These are phyloP conservation scores for Riptortus pedestris DNA, from an alignment of 1,140 invertebrate species.

Conservation along the genomic window DNA sequence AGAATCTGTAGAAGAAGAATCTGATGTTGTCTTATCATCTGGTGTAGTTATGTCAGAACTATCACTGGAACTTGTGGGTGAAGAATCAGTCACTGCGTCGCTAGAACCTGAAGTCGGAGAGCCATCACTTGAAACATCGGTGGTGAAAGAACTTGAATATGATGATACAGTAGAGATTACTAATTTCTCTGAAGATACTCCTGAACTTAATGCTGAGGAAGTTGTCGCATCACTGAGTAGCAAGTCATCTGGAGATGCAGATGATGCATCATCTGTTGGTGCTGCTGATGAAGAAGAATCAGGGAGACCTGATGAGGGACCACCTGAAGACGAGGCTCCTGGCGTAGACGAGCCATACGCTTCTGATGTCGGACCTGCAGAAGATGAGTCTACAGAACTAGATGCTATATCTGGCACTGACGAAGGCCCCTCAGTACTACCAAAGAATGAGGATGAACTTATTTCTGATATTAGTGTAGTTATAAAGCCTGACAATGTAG, in stretches of 20 bases:
- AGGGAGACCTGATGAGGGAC: too few relatives aligned
- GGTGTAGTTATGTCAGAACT: too few relatives aligned
- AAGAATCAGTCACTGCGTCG: neutral
- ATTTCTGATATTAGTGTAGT: conserved; percentile 22
- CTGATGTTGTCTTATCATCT: too few relatives aligned
- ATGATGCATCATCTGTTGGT: too few relatives aligned
- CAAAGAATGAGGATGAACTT: neutral
- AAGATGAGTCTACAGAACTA: neutral
- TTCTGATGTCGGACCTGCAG: too few relatives aligned
- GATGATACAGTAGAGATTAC: conserved; percentile 23
- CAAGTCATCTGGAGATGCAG: too few relatives aligned
- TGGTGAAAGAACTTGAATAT: neutral
- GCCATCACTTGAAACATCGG: conserved; percentile 24
- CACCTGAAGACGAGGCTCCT: too few relatives aligned
- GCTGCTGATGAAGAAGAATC: too few relatives aligned
- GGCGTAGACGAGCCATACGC: too few relatives aligned
- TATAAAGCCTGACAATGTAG: conserved; percentile 29
- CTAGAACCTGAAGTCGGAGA: neutral
- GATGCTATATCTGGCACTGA: conserved; percentile 15
- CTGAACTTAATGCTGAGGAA: neutral
- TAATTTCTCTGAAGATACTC: too few relatives aligned
- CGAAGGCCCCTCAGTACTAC: conserved; percentile 29
- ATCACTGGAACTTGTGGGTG: neutral
- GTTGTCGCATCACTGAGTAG: too few relatives aligned
- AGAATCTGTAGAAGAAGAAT: neutral